Conservation (phyloP, 2,888 invertebrate genomes). For the Platypus cylindrus region DNA sequence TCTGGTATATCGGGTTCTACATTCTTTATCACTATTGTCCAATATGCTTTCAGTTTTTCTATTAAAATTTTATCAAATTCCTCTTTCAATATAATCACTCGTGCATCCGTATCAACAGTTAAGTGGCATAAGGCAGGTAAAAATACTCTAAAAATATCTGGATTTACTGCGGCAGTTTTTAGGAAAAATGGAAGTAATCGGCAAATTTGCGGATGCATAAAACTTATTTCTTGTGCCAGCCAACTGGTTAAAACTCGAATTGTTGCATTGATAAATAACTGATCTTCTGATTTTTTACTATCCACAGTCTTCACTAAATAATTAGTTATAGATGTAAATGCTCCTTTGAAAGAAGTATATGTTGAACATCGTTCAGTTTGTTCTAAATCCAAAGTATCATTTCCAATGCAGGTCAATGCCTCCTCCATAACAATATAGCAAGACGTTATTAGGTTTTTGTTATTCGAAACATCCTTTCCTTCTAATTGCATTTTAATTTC, state of each 20-base stretch:
- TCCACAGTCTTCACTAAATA: slow-evolving; percentile 60
- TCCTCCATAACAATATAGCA: slow-evolving; percentile 74
- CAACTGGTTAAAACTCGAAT: slow-evolving; percentile 77
- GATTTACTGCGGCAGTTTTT: slow-evolving; percentile 43
- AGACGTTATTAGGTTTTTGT: slow-evolving; percentile 66
- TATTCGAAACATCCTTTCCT: slow-evolving; percentile 65
- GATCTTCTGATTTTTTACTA: slow-evolving; percentile 61
- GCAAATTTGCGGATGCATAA: slow-evolving; percentile 73
- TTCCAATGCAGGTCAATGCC: slow-evolving; percentile 66
- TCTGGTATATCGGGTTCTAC: slow-evolving; percentile 75
- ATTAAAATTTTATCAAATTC: slow-evolving; percentile 71
- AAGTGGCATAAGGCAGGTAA: slow-evolving; percentile 84
- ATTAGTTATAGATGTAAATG: slow-evolving; percentile 69
- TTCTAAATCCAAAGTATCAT: slow-evolving; percentile 71
- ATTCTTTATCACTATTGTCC: slow-evolving; percentile 77
- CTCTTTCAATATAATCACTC: slow-evolving; percentile 62
- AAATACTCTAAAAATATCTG: slow-evolving; percentile 69
- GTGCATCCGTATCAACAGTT: slow-evolving; percentile 78
- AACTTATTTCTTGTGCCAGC: slow-evolving; percentile 82
- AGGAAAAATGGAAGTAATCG: slow-evolving; percentile 71
- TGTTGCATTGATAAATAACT: slow-evolving; percentile 71
- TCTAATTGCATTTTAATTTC: slow-evolving; percentile 92
- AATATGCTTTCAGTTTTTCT: slow-evolving; percentile 70
- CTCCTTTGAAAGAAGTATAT: slow-evolving; percentile 80
- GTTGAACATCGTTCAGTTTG: slow-evolving; percentile 84